phyloP scores from a whole-genome alignment of 2,113 vertebrate genomes.

The Nasalis larvatus region DNA sequence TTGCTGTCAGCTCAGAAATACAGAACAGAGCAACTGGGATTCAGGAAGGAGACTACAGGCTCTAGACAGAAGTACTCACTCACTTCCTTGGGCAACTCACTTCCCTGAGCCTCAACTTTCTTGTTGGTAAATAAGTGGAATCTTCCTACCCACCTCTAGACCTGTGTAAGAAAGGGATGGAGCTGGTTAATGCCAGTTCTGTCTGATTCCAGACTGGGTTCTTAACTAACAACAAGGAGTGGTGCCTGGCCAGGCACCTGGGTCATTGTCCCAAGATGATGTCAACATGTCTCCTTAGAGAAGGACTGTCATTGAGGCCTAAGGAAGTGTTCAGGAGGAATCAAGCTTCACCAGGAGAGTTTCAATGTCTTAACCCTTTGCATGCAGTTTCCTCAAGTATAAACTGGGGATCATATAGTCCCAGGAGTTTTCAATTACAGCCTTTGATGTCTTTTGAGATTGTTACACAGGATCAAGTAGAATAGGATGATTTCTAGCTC shows the following conservation, averaged over 20 bases:
- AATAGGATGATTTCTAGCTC: neutral
- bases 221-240: too few relatives aligned
- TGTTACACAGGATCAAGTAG: neutral
- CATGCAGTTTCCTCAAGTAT: neutral
- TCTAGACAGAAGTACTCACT: neutral
- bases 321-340: neutral
- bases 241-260: neutral
- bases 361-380: neutral
- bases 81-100: neutral
- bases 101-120: neutral
- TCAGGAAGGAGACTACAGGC: neutral
- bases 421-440: neutral
- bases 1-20: neutral
- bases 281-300: neutral
- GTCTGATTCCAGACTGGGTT: neutral
- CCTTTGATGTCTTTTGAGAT: slow-evolving; percentile 25
- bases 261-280: neutral
- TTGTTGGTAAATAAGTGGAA: neutral
- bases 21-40: neutral
- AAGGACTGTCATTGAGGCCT: neutral
- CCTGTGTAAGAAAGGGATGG: neutral
- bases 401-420: neutral
- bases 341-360: neutral
- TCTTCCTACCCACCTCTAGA: neutral
- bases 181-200: neutral